Evolutionary conservation across 2,888 invertebrate genomes (phyloP), one percentile per base, ranked within the genome.

Genomic region (Hirtodrosophila histrioides): DNA sequence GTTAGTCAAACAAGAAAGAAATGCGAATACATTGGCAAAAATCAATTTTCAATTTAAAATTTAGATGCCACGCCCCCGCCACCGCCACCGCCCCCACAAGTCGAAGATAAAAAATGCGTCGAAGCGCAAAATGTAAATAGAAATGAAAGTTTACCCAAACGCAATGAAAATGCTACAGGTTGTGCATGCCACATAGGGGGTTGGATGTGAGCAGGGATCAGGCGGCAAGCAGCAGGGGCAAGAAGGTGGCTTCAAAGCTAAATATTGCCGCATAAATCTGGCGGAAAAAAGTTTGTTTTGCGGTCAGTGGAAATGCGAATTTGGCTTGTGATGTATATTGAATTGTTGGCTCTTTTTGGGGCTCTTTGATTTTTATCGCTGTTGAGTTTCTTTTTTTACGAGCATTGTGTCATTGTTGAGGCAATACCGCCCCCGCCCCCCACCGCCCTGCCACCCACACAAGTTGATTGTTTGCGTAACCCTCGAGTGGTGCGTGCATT

Each of bases 21-120:
- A 51, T 39, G 49, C 44, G 48, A 67, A 45, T 64, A 70, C 67
- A 70, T 80, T 78, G 71, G 75, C 57, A 75, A 80, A 83, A 83
- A 86, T 86, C 83, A 84, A 86, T 84, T 84, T 86, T 81, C 83
- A 83, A 84, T 86, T 78, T 83, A 74, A 80, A 83, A 83, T 83
- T 78, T 81, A 86, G 81, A 83, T 83, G 62, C 43, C 50, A 5
- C 10, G 17, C 8, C 43, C 17, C 36, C 35, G n/a, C 40, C 12
- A 37, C 23, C 37, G 27, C 10, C 50, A 17, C 1, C 17, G 17
- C 46, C 45, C 31, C 31, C 7, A 8, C 54, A 62, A 46, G 68
- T 66, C 62, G 54, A 65, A 79, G 77, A 83, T 80, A 75, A 60
- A 74, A 82, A 78, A 58, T 84, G 76, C 81, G 84, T 70, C 78